These are phyloP conservation scores for Dendrocincla tyrannina DNA, from an alignment of 2,797 vertebrate genomes.

Conservation along the genomic window DNA sequence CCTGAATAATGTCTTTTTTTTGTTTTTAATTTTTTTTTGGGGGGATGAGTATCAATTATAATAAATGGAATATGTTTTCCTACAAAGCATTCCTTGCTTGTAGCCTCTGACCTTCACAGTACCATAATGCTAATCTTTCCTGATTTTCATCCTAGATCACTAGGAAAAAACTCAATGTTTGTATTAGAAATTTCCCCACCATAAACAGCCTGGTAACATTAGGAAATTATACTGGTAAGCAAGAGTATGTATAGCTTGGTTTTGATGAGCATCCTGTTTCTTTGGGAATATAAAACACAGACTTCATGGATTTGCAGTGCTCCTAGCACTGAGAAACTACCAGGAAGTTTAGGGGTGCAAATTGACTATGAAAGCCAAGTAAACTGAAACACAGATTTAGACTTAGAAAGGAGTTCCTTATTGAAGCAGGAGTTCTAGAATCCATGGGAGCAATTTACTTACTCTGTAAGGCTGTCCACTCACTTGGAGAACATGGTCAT, in stretches of 20 bases:
- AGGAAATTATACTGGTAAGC: background rate
- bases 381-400: background rate
- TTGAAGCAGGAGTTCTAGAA: background rate
- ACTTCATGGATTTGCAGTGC: background rate
- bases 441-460: background rate
- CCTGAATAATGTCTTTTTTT: background rate
- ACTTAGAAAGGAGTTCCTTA: background rate
- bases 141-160: background rate
- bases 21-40: background rate
- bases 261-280: background rate
- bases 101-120: background rate
- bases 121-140: background rate
- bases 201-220: background rate
- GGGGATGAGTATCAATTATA: background rate
- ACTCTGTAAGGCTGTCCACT: background rate
- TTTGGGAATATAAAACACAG: background rate
- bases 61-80: background rate
- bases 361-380: background rate
- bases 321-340: background rate
- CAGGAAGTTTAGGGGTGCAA: background rate
- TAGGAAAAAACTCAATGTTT: background rate
- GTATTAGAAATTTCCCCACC: background rate
- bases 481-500: background rate
- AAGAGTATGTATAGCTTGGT: background rate
- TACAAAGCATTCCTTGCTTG: background rate